Base-by-base conservation (phyloP, 2,888 invertebrate species). In the Aspidiotus destructor region DNA sequence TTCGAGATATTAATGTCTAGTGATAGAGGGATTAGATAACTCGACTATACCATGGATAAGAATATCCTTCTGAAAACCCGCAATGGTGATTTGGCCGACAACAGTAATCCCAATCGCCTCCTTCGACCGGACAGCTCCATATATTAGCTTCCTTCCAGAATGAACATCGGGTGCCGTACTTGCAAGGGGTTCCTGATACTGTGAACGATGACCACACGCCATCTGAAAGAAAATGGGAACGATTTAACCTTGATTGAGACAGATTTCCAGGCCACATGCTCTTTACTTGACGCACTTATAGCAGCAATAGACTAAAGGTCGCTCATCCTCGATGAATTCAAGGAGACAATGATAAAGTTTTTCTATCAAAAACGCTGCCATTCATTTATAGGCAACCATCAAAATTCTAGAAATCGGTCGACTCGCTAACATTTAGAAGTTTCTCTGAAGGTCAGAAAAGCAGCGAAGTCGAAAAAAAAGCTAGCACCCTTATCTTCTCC, bases 91-190 rank as follows among this genome's bases (percentile, higher is more conserved):
- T 85, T 0, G 89, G 87, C 41, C 87, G 83, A 74, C 92, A 92
- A 75, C 92, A 92, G 74, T 92, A 92, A 75, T 92, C 92, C 91
- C 91, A 92, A 60, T 84, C 85, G 0, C 82, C 81, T 0, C 85
- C 86, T 72, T 90, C 90, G 0, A 88, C 83, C 73, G 91, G 89
- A 73, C 92, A 92, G 15, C 86, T 87, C 86, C 90, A 92, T 75
- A 91, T 90, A 0, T 90, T 89, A 0, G 85, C 86, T 11, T 88
- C 81, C 7, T 81, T 78, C 76, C 91, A 89, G 77, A 86, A 85
- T 41, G 85, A 84, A 73, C 91, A 91, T 0, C 79, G 78, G 0
- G 85, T 84, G 1, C 86, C 89, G 7, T 81, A 77, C 48, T 85
- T 83, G 73, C 91, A 91, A 0, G 89, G 88, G 76, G 86, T 86